Percentiles rank a stretch among this genome's conserved stretches.
Evolutionary conservation across 2,113 vertebrate genomes (phyloP).

Genomic region (Scomber colias): DNA sequence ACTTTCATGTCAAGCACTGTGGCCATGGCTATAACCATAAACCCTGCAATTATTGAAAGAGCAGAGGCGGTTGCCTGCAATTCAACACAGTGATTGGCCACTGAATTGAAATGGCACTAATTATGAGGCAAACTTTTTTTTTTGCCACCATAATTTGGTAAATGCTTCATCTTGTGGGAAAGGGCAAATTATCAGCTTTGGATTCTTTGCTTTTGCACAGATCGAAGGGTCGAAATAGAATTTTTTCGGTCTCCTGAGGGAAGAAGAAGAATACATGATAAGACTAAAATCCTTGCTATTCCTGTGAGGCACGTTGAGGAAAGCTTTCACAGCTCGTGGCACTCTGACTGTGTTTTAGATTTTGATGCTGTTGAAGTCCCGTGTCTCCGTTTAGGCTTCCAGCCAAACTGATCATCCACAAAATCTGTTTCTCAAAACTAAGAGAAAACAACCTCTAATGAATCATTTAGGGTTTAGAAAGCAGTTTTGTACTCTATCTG

Average conservation of each 20-base stretch:
- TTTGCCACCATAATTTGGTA: background rate
- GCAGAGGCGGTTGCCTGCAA: constrained; percentile 24
- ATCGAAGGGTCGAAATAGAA: background rate
- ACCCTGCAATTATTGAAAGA: constrained; percentile 51
- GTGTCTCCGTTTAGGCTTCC: no score
- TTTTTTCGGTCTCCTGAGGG: background rate
- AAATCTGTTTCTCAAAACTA: constrained; percentile 4
- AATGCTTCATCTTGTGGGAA: background rate
- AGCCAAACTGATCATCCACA: background rate
- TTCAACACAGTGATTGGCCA: constrained; percentile 41
- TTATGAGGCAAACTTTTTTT: constrained; percentile 31
- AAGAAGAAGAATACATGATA: constrained; percentile 7
- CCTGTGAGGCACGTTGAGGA: constrained; percentile 8
- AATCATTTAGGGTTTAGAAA: constrained; percentile 17
- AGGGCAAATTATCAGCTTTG: background rate
- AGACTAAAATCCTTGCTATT: constrained; percentile 2
- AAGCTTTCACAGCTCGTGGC: constrained; percentile 7
- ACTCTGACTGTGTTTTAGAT: background rate
- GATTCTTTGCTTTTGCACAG: background rate
- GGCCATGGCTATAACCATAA: constrained; percentile 14
- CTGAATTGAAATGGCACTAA: constrained; percentile 28
- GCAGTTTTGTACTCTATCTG: constrained; percentile 17
- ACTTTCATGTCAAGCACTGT: constrained; percentile 10
- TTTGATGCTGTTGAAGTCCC: constrained; percentile 13
- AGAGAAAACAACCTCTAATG: constrained; percentile 19